Conservation (phyloP, 2,797 vertebrate genomes). For the Gadopsis bispinosus region DNA sequence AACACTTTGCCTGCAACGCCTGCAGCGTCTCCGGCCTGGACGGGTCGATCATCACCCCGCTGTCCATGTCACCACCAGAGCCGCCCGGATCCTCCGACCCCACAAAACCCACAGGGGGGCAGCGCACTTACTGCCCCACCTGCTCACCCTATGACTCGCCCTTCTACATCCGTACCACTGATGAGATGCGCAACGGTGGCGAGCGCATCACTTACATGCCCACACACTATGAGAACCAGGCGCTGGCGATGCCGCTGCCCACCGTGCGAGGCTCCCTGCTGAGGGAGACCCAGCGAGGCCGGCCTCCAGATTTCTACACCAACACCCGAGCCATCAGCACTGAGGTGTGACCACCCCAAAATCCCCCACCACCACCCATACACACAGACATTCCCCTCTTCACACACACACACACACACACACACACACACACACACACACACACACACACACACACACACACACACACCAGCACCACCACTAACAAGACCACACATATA, state of each 20-base stretch:
- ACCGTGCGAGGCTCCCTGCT: constrained; percentile 86
- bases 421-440: constrained; percentile 38
- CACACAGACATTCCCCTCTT: constrained; percentile 1
- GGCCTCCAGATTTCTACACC: constrained; percentile 86
- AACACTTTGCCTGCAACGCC: constrained; percentile 90
- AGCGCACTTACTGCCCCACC: constrained; percentile 86
- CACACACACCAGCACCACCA: constrained; percentile 45
- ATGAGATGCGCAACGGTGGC: constrained; percentile 92
- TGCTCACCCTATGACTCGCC: constrained; percentile 92
- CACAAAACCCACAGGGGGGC: constrained; percentile 77
- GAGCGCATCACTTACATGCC: constrained; percentile 90
- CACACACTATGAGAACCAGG: constrained; percentile 90
- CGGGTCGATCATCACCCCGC: constrained; percentile 76
- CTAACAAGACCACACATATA: constrained; percentile 31
- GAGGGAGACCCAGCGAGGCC: constrained; percentile 82
- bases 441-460: constrained; percentile 16
- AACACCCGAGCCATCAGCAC: constrained; percentile 94
- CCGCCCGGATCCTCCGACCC: constrained; percentile 75
- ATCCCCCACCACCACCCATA: neutral
- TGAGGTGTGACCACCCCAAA: constrained; percentile 86
- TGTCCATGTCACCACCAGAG: constrained; percentile 80
- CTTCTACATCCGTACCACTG: constrained; percentile 91
- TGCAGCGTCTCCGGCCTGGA: constrained; percentile 89
- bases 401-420: constrained; percentile 9
- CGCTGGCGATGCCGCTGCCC: constrained; percentile 87